Conservation (phyloP, 2,113 vertebrate genomes). For the Passerina amoena region DNA sequence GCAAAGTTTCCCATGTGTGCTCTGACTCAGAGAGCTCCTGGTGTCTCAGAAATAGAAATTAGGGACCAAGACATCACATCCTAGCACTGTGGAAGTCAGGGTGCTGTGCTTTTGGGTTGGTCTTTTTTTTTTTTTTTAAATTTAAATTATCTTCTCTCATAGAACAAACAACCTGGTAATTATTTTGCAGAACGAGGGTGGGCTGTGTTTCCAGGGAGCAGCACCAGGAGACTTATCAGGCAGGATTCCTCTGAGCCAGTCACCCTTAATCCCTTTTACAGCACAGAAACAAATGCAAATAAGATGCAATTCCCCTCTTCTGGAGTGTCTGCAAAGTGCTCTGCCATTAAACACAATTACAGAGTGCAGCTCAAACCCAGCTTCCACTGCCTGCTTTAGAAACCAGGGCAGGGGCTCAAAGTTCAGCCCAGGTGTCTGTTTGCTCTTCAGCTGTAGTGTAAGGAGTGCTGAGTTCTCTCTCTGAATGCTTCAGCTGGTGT, state of each 20-base stretch:
- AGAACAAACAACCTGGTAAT: neutral
- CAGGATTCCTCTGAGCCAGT: neutral
- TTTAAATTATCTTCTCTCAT: neutral
- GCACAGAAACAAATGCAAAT: constrained; percentile 29
- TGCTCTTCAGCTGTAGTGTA: neutral
- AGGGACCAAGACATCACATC: neutral
- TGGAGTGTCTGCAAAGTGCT: neutral
- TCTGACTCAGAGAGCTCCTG: neutral
- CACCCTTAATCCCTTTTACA: neutral
- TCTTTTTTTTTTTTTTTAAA: neutral
- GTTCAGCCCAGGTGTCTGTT: neutral
- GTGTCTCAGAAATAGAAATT: neutral
- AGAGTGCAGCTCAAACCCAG: neutral
- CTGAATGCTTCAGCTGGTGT: neutral
- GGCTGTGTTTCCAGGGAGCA: neutral
- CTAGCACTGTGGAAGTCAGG: neutral
- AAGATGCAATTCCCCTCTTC: neutral
- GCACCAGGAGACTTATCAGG: neutral
- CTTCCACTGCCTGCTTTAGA: neutral
- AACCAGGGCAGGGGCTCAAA: neutral
- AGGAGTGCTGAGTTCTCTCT: neutral
- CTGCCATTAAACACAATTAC: constrained; percentile 20
- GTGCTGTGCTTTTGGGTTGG: neutral
- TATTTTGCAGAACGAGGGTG: neutral
- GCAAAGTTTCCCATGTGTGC: constrained; percentile 6